Evolutionary conservation across 1,140 invertebrate genomes (phyloP), one percentile per base, ranked within the genome.

Genomic region (Augochlora pura): DNA sequence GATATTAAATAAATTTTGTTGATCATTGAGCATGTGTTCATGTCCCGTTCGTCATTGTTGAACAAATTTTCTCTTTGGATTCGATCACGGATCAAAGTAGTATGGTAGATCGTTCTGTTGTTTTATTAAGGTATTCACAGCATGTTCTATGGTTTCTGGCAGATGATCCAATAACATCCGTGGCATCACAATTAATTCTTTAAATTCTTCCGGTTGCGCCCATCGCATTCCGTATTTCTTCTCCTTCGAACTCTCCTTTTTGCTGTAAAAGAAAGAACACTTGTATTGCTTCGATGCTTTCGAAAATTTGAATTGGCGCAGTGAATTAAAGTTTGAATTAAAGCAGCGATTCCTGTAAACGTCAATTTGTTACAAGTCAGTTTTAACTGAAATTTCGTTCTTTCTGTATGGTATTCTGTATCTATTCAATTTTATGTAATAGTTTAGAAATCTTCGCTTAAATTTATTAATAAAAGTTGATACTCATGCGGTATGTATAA

Each of bases 91-190:
- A 71, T 92, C 86, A 74, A 90, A 81, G 66, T 89, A 90, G n/a
- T 89, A 79, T 14, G 91, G 90, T 63, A 91, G 27, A 27, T 92
- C 87, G 32, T 89, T 87, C 71, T 93, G 91, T 71, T 93, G 91
- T 49, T 87, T 82, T 25, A 96, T 83, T 46, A 96, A 93, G 3
- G 94, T 95, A 38, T 94, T 93, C 74, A 96, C 90, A n/a, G 95
- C 95, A 79, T 94, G 93, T 75, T 95, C 94, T 25, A 97, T 93
- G 87, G 96, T 96, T 87, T 96, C 95, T 12, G 96, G 96, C 27
- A 97, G 90, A 86, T 97, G 96, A 90, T 97, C 96, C 2, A 96
- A 90, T 2, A 96, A 85, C 96, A 97, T 97, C 21, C 95, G 93
- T 23, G 96, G 96, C 96, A 96, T 96, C 27, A 96, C 95, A 82